Conservation (phyloP, 2,113 vertebrate genomes). For the Poicephalus gulielmi region DNA sequence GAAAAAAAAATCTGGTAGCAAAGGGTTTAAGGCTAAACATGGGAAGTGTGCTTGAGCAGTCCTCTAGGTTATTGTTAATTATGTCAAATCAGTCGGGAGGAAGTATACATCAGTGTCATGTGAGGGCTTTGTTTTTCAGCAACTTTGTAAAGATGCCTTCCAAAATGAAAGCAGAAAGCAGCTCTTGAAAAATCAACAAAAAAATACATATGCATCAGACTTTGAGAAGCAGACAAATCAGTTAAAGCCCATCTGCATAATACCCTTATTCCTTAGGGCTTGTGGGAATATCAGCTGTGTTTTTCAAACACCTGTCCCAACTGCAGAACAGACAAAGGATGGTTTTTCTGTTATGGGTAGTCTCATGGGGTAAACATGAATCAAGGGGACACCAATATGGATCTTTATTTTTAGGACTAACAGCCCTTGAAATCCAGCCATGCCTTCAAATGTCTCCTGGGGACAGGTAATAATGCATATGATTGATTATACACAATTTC, state of each 20-base stretch:
- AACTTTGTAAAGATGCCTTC: not conserved
- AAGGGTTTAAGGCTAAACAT: constrained; percentile 2
- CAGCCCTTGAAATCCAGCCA: not conserved
- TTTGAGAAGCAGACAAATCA: not conserved
- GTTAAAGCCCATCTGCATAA: constrained; percentile 27
- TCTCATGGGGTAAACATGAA: not conserved
- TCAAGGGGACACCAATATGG: not conserved
- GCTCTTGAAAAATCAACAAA: not conserved
- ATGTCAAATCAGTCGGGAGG: not conserved
- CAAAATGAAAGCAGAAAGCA: not conserved
- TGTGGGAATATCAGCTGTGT: not conserved
- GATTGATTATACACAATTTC: not conserved
- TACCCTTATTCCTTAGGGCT: not conserved
- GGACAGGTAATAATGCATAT: not conserved
- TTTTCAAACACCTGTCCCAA: constrained; percentile 24
- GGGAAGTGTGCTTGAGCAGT: not conserved
- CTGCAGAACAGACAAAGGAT: not conserved
- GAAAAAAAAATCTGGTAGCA: not conserved
- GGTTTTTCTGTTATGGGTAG: not conserved
- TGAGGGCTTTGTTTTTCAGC: not conserved
- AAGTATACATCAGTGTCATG: not conserved
- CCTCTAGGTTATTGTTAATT: not conserved
- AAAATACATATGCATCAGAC: not conserved
- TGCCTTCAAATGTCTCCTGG: not conserved
- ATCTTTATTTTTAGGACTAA: not conserved